Percentiles rank a stretch among this genome's conserved stretches.
Conservation (phyloP, 2,113 vertebrate species). For the Coreoperca whiteheadi region DNA sequence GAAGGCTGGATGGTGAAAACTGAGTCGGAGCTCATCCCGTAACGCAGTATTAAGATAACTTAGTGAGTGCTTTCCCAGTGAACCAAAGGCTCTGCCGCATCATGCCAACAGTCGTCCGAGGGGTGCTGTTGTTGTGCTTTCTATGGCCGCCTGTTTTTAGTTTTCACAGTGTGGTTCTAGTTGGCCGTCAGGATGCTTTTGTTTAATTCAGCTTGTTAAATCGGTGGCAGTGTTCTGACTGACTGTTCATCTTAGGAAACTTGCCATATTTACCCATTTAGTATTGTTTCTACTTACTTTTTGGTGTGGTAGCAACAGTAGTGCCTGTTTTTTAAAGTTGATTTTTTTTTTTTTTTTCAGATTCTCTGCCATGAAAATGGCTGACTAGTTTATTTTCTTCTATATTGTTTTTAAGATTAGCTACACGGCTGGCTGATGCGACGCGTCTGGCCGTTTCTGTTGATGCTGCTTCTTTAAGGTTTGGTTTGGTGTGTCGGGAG, state of each 20-base stretch:
- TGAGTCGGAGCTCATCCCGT: too few relatives aligned
- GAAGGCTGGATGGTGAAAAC: neutral
- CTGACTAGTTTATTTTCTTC: neutral
- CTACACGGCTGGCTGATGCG: neutral
- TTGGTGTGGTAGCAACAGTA: neutral
- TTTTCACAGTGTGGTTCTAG: neutral
- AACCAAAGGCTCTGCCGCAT: too few relatives aligned
- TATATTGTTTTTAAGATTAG: neutral
- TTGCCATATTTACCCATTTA: neutral
- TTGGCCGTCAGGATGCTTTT: neutral
- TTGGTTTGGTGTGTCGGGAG: neutral
- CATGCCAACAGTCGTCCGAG: neutral
- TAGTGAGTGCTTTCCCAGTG: neutral
- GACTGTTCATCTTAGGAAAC: neutral
- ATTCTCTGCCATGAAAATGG: neutral
- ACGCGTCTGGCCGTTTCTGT: constrained; percentile 16
- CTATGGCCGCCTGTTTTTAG: neutral
- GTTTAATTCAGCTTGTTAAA: neutral
- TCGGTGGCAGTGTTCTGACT: neutral
- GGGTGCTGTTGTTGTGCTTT: neutral
- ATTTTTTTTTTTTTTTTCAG: too few relatives aligned
- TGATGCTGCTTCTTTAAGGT: neutral
- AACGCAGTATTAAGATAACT: neutral
- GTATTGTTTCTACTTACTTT: neutral
- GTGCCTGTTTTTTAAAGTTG: too few relatives aligned